Conservation (phyloP, 1,140 invertebrate genomes). For the Neodiprion virginianus region DNA sequence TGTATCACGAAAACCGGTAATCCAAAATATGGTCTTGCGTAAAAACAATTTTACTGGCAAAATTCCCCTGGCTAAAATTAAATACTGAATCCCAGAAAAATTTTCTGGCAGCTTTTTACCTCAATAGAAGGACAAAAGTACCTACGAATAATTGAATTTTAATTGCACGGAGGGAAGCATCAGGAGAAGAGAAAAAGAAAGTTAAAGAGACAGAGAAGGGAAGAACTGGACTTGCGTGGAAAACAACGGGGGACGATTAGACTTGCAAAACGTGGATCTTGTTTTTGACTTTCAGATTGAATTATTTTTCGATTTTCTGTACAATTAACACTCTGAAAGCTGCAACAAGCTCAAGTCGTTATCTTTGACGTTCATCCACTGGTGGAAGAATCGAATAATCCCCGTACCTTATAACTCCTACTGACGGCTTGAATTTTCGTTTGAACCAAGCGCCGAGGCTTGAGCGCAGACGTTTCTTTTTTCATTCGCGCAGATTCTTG, state of each 20-base stretch:
- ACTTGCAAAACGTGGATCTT: conserved; percentile 1
- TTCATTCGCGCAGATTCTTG: neutral
- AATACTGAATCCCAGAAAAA: no score
- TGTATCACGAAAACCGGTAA: no score
- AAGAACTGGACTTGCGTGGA: neutral
- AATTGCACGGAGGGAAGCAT: no score
- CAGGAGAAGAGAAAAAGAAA: neutral
- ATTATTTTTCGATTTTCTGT: neutral
- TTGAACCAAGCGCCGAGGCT: neutral
- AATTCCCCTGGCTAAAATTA: no score
- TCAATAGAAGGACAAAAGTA: no score
- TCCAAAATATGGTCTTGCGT: no score
- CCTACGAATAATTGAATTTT: no score
- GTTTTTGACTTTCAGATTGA: conserved; percentile 2
- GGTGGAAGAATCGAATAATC: neutral
- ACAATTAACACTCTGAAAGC: neutral
- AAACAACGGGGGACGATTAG: neutral
- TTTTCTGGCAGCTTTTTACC: no score
- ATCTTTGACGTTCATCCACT: neutral
- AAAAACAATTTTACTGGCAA: no score
- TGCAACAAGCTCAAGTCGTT: conserved; percentile 1
- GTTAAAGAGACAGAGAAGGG: neutral
- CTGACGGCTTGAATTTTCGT: neutral
- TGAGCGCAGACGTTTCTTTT: neutral
- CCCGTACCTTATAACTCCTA: neutral